These are phyloP conservation scores for Tiphia femorata DNA, from an alignment of 2,888 invertebrate species.

Conservation along the genomic window DNA sequence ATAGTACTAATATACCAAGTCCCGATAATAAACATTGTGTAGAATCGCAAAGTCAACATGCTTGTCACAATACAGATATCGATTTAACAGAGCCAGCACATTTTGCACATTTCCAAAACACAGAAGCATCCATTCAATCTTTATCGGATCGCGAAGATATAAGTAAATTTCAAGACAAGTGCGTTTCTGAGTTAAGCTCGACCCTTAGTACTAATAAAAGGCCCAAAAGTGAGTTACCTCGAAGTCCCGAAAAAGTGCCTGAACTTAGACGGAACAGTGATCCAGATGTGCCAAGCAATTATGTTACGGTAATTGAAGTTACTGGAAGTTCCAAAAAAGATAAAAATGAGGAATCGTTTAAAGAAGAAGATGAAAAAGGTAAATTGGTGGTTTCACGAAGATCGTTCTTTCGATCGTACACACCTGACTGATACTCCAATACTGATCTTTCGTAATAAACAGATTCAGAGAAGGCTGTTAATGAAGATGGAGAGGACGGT, in stretches of 20 bases:
- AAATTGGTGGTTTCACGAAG: conserved; percentile 30
- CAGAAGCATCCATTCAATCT: conserved; percentile 63
- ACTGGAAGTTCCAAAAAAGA: conserved; percentile 75
- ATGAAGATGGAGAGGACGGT: conserved; percentile 65
- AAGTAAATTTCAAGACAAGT: conserved; percentile 68
- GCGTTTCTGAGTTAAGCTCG: conserved; percentile 66
- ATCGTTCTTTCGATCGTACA: not conserved
- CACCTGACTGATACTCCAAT: not conserved
- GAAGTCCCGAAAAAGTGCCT: conserved; percentile 62
- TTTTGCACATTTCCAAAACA: conserved; percentile 33
- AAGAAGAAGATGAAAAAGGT: conserved; percentile 69
- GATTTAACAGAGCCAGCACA: conserved; percentile 24
- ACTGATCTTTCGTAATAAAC: conserved; percentile 1
- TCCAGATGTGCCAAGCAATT: conserved; percentile 73
- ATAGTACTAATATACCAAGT: conserved; percentile 55
- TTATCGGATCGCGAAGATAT: conserved; percentile 61
- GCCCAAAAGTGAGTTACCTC: conserved; percentile 66
- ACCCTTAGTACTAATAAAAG: conserved; percentile 60
- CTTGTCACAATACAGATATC: conserved; percentile 39
- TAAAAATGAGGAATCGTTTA: conserved; percentile 70
- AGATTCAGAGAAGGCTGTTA: conserved; percentile 64
- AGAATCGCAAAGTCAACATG: conserved; percentile 45
- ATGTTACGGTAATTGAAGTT: conserved; percentile 91
- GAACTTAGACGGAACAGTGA: conserved; percentile 67
- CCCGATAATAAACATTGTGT: conserved; percentile 68